Evolutionary conservation across 2,888 invertebrate species (phyloP), one percentile per base, ranked within the genome.

Genomic region (Octodonta nipae): DNA sequence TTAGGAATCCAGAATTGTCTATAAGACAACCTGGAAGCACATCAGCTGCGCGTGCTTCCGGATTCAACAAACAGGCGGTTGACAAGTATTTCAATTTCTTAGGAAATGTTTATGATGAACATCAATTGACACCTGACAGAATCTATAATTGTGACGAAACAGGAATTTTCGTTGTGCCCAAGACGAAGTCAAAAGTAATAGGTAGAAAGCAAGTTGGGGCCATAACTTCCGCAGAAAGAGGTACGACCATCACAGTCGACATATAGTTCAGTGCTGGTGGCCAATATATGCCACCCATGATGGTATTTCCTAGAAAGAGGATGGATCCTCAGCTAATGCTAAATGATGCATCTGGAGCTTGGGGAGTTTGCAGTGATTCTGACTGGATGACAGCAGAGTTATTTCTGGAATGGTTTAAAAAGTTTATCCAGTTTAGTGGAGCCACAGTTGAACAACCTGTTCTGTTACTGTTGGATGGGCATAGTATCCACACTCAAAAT

Each of bases 131-230:
- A 12, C 12, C 22, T 29, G 8, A 7, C 7, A 14, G 15, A 5
- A 17, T 29, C 4, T 29, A 8, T 17, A 29, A 15, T 13, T 13
- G 8, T 16, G 29, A 29, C 12, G 29, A 29, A 29, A 29, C 26
- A 5, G 26, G 26, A 5, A 37, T 56, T 25, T 44, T 50, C 1
- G 35, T 39, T 27, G 52, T 51, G 2, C 46, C 46, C 3, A 50
- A 50, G 28, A 28, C 20, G 12, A 32, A 28, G 13, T 37, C 44
- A 6, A 46, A 43, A 38, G 31, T 51, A 3, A 28, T 51, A 5
- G 47, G 47, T 4, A 30, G 34, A 33, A 43, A 37, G 28, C 46
- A 52, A 40, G 43, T 50, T 6, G 44, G 42, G 3, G 34, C 36
- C 2, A 15, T 45, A 14, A 38, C 40, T 20, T 46, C 45, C 7